phyloP scores from a whole-genome alignment of 2,888 invertebrate species.

The Himalopsyche anomala region DNA sequence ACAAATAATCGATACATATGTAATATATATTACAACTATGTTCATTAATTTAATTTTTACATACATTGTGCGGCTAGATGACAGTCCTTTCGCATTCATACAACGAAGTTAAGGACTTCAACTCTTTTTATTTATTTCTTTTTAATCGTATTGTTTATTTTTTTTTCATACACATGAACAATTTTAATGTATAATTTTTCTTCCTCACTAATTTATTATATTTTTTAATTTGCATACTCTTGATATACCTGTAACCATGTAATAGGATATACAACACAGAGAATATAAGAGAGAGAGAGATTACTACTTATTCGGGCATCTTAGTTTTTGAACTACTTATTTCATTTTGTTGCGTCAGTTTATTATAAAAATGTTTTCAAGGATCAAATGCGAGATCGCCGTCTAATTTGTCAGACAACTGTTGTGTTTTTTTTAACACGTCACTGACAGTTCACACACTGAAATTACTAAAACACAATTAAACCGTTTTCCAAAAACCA shows the following conservation, averaged over 20 bases:
- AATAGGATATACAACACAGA: slow-evolving; percentile 63
- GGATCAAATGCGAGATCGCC: not conserved
- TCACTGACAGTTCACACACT: not conserved
- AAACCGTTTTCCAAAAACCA: not conserved
- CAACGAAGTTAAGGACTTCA: slow-evolving; percentile 64
- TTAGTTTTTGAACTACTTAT: slow-evolving; percentile 30
- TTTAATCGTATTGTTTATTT: slow-evolving; percentile 63
- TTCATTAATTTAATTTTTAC: slow-evolving; percentile 64
- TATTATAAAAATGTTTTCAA: slow-evolving; percentile 9
- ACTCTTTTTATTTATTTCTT: slow-evolving; percentile 60
- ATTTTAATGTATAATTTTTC: slow-evolving; percentile 53
- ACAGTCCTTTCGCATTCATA: slow-evolving; percentile 64
- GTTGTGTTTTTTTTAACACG: not conserved
- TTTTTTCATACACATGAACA: slow-evolving; percentile 61
- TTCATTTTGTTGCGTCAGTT: not conserved
- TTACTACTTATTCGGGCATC: slow-evolving; percentile 55
- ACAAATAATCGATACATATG: slow-evolving; percentile 52
- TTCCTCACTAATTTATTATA: slow-evolving; percentile 68
- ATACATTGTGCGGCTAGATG: slow-evolving; percentile 65
- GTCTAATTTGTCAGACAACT: not conserved
- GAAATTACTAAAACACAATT: not conserved
- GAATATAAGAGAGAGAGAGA: slow-evolving; percentile 61
- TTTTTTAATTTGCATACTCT: slow-evolving; percentile 69
- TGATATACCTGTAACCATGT: slow-evolving; percentile 61
- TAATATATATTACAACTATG: slow-evolving; percentile 61